Conservation (phyloP, 2,888 invertebrate species). For the Pantelozetes paolii region DNA sequence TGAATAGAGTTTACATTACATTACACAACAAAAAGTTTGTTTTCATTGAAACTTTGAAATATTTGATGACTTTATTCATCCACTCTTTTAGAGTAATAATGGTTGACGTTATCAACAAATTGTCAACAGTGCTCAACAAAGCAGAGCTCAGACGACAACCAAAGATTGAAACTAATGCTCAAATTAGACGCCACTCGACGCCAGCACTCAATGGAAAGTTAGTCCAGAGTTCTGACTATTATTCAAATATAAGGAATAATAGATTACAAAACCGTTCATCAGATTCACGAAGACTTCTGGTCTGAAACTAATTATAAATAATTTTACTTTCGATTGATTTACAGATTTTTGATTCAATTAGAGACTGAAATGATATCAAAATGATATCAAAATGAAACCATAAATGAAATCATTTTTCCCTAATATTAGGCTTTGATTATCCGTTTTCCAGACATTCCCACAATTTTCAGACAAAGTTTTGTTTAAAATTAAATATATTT, state of each 20-base stretch:
- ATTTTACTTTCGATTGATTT: background rate
- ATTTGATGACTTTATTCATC: too few relatives aligned
- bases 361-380: too few relatives aligned
- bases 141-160: background rate
- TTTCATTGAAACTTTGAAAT: too few relatives aligned
- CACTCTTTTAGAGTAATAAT: background rate
- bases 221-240: background rate
- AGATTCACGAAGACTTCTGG: background rate
- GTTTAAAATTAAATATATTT: too few relatives aligned
- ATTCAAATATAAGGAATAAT: background rate
- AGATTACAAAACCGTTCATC: background rate
- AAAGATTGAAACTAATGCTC: background rate
- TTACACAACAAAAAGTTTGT: too few relatives aligned
- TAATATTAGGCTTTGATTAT: too few relatives aligned
- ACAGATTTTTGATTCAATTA: too few relatives aligned
- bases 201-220: background rate
- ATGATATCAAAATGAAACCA: too few relatives aligned
- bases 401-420: too few relatives aligned
- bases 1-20: too few relatives aligned
- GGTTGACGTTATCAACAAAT: constrained; percentile 18
- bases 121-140: background rate
- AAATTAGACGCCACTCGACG: background rate
- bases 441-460: too few relatives aligned
- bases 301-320: background rate
- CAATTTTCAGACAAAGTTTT: too few relatives aligned